Conservation (phyloP, 2,888 invertebrate genomes). For the Megaustenia siamemsis region DNA sequence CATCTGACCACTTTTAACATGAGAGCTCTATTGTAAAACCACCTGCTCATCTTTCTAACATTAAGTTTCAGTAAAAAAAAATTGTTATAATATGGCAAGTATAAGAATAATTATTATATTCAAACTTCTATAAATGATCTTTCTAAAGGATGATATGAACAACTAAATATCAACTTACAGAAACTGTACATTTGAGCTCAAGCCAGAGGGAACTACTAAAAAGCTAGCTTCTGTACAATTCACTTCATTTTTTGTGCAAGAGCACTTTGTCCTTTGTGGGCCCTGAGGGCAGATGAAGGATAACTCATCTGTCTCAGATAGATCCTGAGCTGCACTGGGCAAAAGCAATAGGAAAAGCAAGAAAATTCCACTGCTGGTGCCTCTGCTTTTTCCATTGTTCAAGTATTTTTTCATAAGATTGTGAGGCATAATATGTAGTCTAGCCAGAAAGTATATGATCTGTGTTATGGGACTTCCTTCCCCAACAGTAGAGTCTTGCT, state of each 20-base stretch:
- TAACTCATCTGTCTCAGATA: not conserved
- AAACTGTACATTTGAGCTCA: slow-evolving; percentile 22
- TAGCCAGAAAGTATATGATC: not conserved
- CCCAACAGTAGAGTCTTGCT: not conserved
- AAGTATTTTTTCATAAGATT: not conserved
- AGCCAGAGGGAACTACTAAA: slow-evolving; percentile 7
- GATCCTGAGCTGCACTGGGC: not conserved
- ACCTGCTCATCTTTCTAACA: too few species aligned
- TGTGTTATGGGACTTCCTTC: not conserved
- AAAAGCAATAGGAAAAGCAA: slow-evolving; percentile 17
- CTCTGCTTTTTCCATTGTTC: slow-evolving; percentile 15
- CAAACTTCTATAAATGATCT: too few species aligned
- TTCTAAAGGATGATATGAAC: too few species aligned
- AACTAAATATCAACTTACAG: slow-evolving; percentile 33
- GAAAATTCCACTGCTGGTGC: slow-evolving; percentile 3
- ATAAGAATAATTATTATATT: too few species aligned
- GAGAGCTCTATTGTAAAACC: too few species aligned
- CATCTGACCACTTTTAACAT: too few species aligned
- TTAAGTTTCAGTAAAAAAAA: too few species aligned
- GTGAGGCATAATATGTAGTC: slow-evolving; percentile 27
- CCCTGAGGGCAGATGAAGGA: slow-evolving; percentile 25
- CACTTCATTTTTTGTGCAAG: slow-evolving; percentile 16
- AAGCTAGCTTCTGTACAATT: slow-evolving; percentile 24
- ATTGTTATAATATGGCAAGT: too few species aligned
- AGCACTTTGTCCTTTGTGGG: not conserved